phyloP scores from a whole-genome alignment of 2,113 vertebrate genomes.

The Syngnathus typhle region DNA sequence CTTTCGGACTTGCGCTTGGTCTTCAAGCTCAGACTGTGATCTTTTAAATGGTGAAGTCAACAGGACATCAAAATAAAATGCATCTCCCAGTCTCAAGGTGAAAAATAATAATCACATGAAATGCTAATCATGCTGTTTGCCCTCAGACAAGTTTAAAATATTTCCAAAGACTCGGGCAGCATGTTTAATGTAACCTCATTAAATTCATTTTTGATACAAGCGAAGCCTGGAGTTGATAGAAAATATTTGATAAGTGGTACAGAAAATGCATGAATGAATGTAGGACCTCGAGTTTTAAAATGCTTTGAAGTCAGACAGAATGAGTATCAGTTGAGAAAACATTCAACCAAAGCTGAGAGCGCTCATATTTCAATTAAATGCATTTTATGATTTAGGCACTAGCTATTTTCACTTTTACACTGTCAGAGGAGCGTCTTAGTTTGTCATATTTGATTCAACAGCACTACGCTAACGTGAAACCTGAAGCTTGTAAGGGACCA shows the following conservation, averaged over 20 bases:
- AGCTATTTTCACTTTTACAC: neutral
- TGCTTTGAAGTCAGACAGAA: conserved; percentile 5
- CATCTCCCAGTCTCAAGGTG: conserved; percentile 2
- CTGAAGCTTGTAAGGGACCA: no score
- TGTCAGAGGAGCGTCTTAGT: neutral
- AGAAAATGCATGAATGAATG: conserved; percentile 4
- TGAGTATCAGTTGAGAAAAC: neutral
- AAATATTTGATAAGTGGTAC: neutral
- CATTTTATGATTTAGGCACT: neutral
- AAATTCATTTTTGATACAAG: conserved; percentile 10
- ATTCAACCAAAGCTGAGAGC: neutral
- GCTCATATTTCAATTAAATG: neutral
- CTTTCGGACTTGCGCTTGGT: conserved; percentile 1
- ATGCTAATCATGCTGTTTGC: neutral
- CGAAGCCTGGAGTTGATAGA: conserved; percentile 10
- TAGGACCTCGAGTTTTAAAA: neutral
- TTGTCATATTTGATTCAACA: no score
- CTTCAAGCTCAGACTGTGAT: neutral
- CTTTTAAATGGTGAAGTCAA: neutral
- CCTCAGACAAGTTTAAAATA: neutral
- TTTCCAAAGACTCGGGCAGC: conserved; percentile 1
- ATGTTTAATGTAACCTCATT: conserved; percentile 33
- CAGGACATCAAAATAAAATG: conserved; percentile 10
- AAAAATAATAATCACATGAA: conserved; percentile 13
- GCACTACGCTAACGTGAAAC: no score